Percentiles rank a stretch among this genome's conserved stretches.
Conservation (phyloP, 2,113 vertebrate species). For the Oryctolagus cuniculus region DNA sequence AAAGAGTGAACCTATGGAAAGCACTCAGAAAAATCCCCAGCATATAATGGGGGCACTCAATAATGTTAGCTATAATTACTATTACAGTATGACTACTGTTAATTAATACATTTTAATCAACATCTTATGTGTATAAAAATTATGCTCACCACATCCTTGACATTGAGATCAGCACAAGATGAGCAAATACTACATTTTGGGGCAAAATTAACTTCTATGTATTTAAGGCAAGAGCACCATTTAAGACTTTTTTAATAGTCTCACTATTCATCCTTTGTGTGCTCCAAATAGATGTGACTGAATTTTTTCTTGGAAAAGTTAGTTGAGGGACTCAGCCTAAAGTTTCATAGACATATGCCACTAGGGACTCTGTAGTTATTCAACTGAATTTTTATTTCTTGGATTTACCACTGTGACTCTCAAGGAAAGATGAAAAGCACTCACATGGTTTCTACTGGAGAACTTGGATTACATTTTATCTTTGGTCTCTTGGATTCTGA, state of each 20-base stretch:
- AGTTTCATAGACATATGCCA: background rate
- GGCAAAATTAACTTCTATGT: background rate
- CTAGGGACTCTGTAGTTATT: background rate
- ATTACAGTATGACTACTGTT: background rate
- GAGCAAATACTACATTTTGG: background rate
- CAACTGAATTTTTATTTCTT: background rate
- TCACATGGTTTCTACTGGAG: background rate
- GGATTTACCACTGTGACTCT: background rate
- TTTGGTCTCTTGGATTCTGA: background rate
- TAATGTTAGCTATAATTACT: background rate
- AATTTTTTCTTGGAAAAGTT: conserved; percentile 2
- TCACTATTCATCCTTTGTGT: background rate
- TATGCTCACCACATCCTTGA: background rate
- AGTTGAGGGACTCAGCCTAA: background rate
- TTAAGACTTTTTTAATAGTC: background rate
- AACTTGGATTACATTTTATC: background rate
- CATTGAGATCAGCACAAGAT: conserved; percentile 19
- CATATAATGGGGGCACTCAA: background rate
- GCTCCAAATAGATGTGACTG: background rate
- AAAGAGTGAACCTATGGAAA: background rate
- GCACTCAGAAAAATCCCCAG: background rate
- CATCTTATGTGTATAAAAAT: background rate
- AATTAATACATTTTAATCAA: background rate
- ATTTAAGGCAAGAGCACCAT: background rate
- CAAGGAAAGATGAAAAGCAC: background rate